These are phyloP conservation scores for Pachyrhynchus sulphureomaculatus DNA, from an alignment of 1,140 invertebrate genomes.

Conservation along the genomic window DNA sequence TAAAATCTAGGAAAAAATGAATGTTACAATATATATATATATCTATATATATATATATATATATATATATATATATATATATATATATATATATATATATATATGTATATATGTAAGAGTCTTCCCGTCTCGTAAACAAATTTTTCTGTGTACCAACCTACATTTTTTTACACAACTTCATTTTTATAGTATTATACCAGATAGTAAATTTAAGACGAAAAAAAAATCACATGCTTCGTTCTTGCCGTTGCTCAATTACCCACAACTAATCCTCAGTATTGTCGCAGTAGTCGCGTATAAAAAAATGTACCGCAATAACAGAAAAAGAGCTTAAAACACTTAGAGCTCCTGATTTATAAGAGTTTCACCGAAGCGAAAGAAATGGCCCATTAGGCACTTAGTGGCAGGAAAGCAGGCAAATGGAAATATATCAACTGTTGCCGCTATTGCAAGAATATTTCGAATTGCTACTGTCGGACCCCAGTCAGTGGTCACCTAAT, in stretches of 20 bases:
- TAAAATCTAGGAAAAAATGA: too few relatives aligned
- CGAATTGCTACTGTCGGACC: neutral
- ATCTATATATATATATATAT: too few relatives aligned
- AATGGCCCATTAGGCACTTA: conserved; percentile 48
- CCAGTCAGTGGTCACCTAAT: conserved; percentile 11
- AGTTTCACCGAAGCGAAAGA: conserved; percentile 45
- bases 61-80: too few relatives aligned
- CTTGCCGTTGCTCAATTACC: neutral
- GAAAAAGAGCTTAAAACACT: conserved; percentile 20
- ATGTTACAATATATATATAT: too few relatives aligned
- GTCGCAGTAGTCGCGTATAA: neutral
- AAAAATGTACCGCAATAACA: neutral
- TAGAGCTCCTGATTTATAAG: conserved; percentile 24
- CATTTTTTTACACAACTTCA: too few relatives aligned
- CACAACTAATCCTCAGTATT: neutral
- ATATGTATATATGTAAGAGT: too few relatives aligned
- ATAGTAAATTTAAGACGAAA: too few relatives aligned
- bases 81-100: too few relatives aligned
- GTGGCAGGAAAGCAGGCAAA: conserved; percentile 33
- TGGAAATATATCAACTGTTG: conserved; percentile 42
- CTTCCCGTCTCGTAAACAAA: too few relatives aligned
- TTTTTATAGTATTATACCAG: too few relatives aligned
- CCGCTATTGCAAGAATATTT: neutral
- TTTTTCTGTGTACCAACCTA: too few relatives aligned
- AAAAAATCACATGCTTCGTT: too few relatives aligned